Conservation (phyloP, 2,888 invertebrate genomes). For the Drosophila eohydei region DNA sequence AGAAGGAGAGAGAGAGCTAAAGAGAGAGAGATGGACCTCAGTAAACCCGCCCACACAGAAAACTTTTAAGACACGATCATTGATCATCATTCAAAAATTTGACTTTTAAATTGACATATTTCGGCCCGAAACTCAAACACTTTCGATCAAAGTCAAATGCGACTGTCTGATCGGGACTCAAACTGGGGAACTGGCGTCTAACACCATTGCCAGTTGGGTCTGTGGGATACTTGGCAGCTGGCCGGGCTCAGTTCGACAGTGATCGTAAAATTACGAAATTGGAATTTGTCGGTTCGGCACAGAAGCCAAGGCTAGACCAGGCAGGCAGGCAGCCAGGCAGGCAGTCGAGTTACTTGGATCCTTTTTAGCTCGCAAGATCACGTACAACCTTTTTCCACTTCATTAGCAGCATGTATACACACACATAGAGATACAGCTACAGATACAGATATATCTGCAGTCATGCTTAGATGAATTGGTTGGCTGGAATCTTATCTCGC, state of each 20-base stretch:
- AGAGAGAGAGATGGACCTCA: constrained; percentile 32
- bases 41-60: constrained; percentile 45
- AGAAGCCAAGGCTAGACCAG: constrained; percentile 6
- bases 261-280: constrained; percentile 52
- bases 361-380: constrained; percentile 46
- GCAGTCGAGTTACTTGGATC: constrained; percentile 32
- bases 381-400: constrained; percentile 57
- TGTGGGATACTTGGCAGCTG: constrained; percentile 54
- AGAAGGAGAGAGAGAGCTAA: constrained; percentile 1
- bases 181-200: constrained; percentile 14
- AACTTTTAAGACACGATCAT: constrained; percentile 27
- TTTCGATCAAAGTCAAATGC: constrained; percentile 66
- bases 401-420: constrained; percentile 50
- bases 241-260: constrained; percentile 22
- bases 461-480: constrained; percentile 18
- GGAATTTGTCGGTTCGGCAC: constrained; percentile 34
- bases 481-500: constrained; percentile 45
- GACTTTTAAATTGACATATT: constrained; percentile 59
- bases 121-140: constrained; percentile 38
- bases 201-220: constrained; percentile 1
- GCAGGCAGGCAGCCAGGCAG: constrained; percentile 1
- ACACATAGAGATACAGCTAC: not conserved
- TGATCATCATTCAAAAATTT: constrained; percentile 65
- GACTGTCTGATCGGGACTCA: constrained; percentile 14
- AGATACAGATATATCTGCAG: constrained; percentile 4